phyloP scores from a whole-genome alignment of 2,113 vertebrate genomes.

The Plotosus lineatus region DNA sequence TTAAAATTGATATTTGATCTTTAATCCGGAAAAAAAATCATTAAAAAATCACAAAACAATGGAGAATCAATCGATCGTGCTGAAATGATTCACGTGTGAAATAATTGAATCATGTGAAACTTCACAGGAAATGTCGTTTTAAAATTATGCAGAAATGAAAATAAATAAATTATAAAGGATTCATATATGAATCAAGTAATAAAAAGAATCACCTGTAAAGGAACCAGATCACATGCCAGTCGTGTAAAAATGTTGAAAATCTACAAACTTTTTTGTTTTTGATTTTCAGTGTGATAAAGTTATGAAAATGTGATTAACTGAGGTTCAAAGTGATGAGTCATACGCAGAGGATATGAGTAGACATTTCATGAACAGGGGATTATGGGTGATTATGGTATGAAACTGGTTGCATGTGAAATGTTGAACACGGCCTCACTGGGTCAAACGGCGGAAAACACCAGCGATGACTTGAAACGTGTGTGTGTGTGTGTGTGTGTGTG shows the following conservation, averaged over 20 bases:
- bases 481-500: constrained; percentile 5
- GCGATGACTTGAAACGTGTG: constrained; percentile 45
- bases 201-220: not conserved
- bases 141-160: not conserved
- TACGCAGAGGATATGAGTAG: not conserved
- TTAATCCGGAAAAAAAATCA: too few relatives aligned
- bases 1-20: too few relatives aligned
- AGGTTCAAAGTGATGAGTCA: not conserved
- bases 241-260: too few relatives aligned
- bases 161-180: too few relatives aligned
- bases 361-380: too few relatives aligned
- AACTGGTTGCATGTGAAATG: not conserved
- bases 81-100: too few relatives aligned
- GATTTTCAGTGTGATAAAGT: not conserved
- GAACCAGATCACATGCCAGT: too few relatives aligned
- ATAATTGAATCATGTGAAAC: not conserved
- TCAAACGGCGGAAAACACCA: constrained; percentile 30
- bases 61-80: too few relatives aligned
- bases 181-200: not conserved
- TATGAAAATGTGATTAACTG: not conserved
- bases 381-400: not conserved
- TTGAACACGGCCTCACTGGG: constrained; percentile 5
- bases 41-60: too few relatives aligned
- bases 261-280: not conserved
- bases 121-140: too few relatives aligned